Conservation (phyloP, 2,797 vertebrate genomes). For the Taeniopygia guttata region DNA sequence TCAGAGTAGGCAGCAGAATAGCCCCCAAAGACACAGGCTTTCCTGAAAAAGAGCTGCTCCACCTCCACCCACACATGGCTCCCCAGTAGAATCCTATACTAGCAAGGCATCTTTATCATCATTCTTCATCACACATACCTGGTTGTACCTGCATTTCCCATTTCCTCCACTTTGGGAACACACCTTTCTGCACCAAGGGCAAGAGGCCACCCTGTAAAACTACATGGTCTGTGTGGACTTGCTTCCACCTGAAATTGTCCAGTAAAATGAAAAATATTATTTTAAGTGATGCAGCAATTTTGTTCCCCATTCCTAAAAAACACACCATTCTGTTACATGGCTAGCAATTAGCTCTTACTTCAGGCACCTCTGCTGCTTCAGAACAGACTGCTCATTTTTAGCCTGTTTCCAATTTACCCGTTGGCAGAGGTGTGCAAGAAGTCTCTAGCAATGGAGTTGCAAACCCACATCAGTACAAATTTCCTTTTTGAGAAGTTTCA, state of each 20-base stretch:
- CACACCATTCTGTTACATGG: not conserved
- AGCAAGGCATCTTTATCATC: not conserved
- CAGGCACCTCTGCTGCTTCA: not conserved
- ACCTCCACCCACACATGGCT: not conserved
- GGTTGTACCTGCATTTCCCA: fast-evolving
- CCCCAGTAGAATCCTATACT: not conserved
- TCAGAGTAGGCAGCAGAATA: not conserved
- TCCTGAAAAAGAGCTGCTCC: not conserved
- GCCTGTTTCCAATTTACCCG: not conserved
- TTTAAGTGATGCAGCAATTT: not conserved
- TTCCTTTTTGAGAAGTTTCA: constrained; percentile 47
- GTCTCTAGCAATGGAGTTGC: not conserved
- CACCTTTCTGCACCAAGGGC: not conserved
- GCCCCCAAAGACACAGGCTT: not conserved
- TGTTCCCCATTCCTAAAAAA: not conserved
- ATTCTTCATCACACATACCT: not conserved
- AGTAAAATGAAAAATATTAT: not conserved
- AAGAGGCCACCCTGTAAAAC: fast-evolving
- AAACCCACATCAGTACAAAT: not conserved
- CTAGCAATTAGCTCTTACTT: not conserved
- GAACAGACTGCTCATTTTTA: not conserved
- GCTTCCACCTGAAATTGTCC: not conserved
- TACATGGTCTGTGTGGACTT: fast-evolving
- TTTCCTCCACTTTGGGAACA: not conserved
- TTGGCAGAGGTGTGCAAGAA: not conserved